Evolutionary conservation across 2,797 vertebrate species (phyloP).

Genomic region (Morelia viridis): DNA sequence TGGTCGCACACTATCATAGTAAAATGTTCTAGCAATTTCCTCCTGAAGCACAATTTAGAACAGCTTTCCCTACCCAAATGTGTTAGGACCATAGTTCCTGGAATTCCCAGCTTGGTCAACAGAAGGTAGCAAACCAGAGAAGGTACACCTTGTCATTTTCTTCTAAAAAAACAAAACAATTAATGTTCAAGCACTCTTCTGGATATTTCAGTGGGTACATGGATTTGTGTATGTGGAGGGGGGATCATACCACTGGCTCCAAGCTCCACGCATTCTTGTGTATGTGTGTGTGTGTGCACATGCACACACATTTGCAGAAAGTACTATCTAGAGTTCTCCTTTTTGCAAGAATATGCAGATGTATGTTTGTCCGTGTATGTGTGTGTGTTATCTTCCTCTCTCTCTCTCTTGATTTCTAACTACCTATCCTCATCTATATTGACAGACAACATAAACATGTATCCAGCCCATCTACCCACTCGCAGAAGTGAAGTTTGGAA

Average conservation of each 20-base stretch:
- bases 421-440: background rate
- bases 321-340: background rate
- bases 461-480: background rate
- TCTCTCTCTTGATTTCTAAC: background rate
- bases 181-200: background rate
- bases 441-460: background rate
- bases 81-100: background rate
- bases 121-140: background rate
- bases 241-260: background rate
- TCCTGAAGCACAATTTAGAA: background rate
- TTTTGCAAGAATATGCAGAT: background rate
- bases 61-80: background rate
- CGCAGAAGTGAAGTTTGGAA: background rate
- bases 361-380: background rate
- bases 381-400: background rate
- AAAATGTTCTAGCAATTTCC: background rate
- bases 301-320: background rate
- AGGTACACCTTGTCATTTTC: background rate
- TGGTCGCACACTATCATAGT: background rate
- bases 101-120: background rate
- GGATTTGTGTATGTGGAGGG: background rate
- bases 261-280: background rate
- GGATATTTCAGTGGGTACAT: background rate
- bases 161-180: background rate
- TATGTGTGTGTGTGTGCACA: background rate